Evolutionary conservation across 2,113 vertebrate species (phyloP).

Genomic region (Chiloscyllium plagiosum): DNA sequence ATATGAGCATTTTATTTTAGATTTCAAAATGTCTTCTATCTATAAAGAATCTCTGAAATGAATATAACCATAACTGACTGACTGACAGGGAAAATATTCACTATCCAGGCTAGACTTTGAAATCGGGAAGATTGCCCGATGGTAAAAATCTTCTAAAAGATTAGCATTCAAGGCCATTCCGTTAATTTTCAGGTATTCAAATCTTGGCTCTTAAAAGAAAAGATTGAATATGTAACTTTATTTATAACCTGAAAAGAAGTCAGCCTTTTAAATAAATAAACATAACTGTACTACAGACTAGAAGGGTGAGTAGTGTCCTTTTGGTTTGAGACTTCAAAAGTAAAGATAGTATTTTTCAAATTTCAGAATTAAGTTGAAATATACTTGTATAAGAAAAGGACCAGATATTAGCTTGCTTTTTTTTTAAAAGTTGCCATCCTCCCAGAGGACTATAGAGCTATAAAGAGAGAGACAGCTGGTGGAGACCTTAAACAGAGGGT

Average conservation of each 20-base stretch:
- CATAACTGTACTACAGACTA: not conserved
- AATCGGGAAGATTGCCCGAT: not conserved
- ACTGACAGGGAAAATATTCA: not conserved
- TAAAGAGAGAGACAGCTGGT: too few species aligned
- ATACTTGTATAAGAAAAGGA: not conserved
- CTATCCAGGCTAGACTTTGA: not conserved
- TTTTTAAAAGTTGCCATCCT: too few species aligned
- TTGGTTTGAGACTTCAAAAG: constrained; percentile 2
- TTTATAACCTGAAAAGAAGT: not conserved
- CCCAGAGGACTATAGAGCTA: too few species aligned
- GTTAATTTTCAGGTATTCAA: not conserved
- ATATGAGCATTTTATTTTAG: not conserved
- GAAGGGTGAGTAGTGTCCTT: not conserved
- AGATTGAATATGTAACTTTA: not conserved
- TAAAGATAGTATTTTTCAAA: not conserved
- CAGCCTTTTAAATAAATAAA: not conserved
- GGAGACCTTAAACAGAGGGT: too few species aligned
- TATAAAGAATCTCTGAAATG: not conserved
- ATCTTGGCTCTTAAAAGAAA: not conserved
- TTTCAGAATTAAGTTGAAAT: not conserved
- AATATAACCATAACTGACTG: not conserved
- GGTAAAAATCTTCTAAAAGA: not conserved
- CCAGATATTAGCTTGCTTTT: not conserved
- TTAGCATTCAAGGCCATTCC: not conserved
- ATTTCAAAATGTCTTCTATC: not conserved